These are phyloP conservation scores for Oreonectes daqikongensis DNA, from an alignment of 2,797 vertebrate species.

Conservation along the genomic window DNA sequence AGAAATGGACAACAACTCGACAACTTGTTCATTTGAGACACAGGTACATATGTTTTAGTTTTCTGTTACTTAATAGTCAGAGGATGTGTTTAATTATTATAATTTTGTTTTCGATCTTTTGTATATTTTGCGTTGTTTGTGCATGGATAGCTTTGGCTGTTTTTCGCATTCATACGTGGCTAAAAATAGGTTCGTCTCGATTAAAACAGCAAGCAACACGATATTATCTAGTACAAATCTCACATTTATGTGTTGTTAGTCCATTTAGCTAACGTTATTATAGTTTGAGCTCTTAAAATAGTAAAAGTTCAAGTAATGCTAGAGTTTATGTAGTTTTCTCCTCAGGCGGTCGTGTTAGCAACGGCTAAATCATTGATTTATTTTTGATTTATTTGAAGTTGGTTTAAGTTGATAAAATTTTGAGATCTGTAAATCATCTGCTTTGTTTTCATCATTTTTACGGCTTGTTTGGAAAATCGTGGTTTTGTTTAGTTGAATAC, in stretches of 20 bases:
- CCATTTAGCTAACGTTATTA: no score
- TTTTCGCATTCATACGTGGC: neutral
- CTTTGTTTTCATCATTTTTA: neutral
- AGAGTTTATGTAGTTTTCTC: neutral
- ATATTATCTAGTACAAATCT: no score
- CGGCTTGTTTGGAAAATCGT: neutral
- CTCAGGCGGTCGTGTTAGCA: neutral
- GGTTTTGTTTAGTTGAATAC: neutral
- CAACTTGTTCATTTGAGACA: conserved; percentile 51
- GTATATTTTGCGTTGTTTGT: no score
- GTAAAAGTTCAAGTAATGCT: neutral
- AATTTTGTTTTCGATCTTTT: no score
- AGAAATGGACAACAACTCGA: conserved; percentile 55
- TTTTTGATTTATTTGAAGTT: no score
- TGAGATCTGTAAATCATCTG: neutral
- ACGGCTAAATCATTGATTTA: neutral
- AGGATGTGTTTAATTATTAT: neutral
- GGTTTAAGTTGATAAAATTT: neutral
- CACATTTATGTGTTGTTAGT: neutral
- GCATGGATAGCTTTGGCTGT: neutral
- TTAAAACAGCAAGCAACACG: neutral
- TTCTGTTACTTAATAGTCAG: no score
- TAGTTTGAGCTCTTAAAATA: no score
- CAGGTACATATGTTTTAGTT: conserved; percentile 44
- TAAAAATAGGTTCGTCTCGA: no score